These are phyloP conservation scores for Nymphalis c-album DNA, from an alignment of 2,888 invertebrate species.

Conservation along the genomic window DNA sequence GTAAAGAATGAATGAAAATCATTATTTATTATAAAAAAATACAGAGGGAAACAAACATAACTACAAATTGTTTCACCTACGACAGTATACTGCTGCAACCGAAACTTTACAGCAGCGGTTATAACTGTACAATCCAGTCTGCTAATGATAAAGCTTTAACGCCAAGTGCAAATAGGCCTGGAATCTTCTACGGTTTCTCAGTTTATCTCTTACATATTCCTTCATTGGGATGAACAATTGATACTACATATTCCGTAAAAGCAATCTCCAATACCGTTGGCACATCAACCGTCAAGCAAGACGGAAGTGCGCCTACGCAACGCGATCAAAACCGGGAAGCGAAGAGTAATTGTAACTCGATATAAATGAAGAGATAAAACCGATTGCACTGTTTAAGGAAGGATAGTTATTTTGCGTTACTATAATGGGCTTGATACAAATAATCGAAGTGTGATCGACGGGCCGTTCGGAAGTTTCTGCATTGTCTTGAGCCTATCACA, in stretches of 20 bases:
- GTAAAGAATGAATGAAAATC: neutral
- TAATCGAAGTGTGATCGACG: conserved; percentile 37
- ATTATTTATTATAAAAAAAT: no score
- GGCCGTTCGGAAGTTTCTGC: conserved; percentile 31
- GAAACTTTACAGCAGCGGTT: no score
- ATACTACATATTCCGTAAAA: conserved; percentile 34
- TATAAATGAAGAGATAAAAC: conserved; percentile 72
- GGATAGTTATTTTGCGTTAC: conserved; percentile 48
- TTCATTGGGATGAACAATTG: neutral
- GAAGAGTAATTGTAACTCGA: conserved; percentile 67
- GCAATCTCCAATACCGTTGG: conserved; percentile 51
- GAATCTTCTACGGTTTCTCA: neutral
- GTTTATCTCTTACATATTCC: neutral
- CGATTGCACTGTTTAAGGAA: conserved; percentile 69
- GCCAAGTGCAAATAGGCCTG: neutral
- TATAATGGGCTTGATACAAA: conserved; percentile 37
- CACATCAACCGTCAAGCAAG: conserved; percentile 48
- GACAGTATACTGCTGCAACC: no score
- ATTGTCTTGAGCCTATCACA: conserved; percentile 26
- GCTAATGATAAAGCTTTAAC: no score
- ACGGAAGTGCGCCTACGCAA: conserved; percentile 63
- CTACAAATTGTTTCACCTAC: no score
- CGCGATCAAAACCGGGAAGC: conserved; percentile 60
- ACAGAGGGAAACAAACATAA: no score
- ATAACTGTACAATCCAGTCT: no score